A percentile compares a stretch with the other conserved stretches of the same genome.
phyloP scores from a whole-genome alignment of 2,797 vertebrate species.

The Periophthalmus magnuspinnatus region DNA sequence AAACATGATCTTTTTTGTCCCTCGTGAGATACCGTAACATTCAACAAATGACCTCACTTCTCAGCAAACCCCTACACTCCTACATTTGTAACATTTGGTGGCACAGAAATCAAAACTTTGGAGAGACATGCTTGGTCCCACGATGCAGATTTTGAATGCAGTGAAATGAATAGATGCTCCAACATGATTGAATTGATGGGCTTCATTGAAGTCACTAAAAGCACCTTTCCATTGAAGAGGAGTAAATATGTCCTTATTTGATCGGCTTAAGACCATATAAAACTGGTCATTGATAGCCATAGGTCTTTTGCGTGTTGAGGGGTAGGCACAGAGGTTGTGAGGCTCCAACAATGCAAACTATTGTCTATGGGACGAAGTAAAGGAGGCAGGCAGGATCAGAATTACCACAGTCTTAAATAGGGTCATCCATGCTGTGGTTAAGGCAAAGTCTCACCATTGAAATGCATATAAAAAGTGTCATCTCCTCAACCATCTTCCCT shows the following conservation, averaged over 20 bases:
- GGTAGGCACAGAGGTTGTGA: constrained; percentile 61
- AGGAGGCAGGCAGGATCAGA: constrained; percentile 18
- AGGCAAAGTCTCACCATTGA: constrained; percentile 70
- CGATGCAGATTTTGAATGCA: constrained; percentile 18
- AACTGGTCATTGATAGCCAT: constrained; percentile 14
- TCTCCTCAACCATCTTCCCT: constrained; percentile 64
- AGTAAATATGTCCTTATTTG: constrained; percentile 15
- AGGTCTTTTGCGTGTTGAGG: constrained; percentile 10
- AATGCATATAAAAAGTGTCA: constrained; percentile 62
- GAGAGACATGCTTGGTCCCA: constrained; percentile 24
- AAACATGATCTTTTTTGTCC: constrained; percentile 39
- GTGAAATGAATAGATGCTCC: constrained; percentile 11
- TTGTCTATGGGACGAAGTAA: constrained; percentile 36
- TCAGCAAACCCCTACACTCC: constrained; percentile 45
- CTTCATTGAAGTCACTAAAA: constrained; percentile 23
- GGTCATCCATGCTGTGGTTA: constrained; percentile 61
- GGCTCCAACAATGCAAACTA: constrained; percentile 33
- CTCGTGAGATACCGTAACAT: constrained; percentile 44
- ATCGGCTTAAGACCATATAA: constrained; percentile 15
- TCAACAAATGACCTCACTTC: constrained; percentile 36
- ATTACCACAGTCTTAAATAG: constrained; percentile 14
- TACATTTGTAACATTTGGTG: constrained; percentile 30
- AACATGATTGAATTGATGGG: constrained; percentile 13
- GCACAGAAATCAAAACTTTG: constrained; percentile 4
- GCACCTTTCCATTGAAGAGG: constrained; percentile 13